phyloP scores from a whole-genome alignment of 2,113 vertebrate species.

The Pimephales promelas region DNA sequence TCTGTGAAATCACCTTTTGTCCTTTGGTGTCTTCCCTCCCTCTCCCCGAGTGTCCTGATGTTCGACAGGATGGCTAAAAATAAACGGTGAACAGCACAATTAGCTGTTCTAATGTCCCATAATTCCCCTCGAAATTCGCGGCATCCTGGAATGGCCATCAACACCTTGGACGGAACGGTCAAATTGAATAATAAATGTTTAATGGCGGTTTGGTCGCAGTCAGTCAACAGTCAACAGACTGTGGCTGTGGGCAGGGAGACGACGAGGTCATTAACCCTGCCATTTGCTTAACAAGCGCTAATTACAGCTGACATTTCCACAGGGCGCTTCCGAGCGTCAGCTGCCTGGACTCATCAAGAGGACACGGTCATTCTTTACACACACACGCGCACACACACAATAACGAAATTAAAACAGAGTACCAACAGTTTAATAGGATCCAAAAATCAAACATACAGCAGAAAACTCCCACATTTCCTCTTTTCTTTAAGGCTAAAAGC shows the following conservation, averaged over 20 bases:
- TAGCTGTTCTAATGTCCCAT: slow-evolving; percentile 7
- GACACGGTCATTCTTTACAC: slow-evolving; percentile 22
- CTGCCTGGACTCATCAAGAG: slow-evolving; percentile 38
- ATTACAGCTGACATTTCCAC: slow-evolving; percentile 60
- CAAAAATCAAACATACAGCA: slow-evolving; percentile 66
- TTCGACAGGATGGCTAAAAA: slow-evolving; percentile 15
- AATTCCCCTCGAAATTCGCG: slow-evolving; percentile 13
- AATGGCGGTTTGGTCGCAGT: slow-evolving; percentile 34
- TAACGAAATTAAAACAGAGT: slow-evolving; percentile 40
- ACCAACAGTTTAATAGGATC: slow-evolving; percentile 72
- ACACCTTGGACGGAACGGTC: slow-evolving; percentile 27
- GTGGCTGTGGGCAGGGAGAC: slow-evolving; percentile 35
- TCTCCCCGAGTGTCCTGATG: not conserved
- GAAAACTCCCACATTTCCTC: slow-evolving; percentile 55
- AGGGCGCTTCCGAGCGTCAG: slow-evolving; percentile 42
- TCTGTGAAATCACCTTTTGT: slow-evolving; percentile 48
- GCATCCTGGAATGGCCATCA: slow-evolving; percentile 20
- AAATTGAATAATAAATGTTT: slow-evolving; percentile 31
- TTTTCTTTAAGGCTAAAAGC: slow-evolving; percentile 67
- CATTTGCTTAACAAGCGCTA: slow-evolving; percentile 58
- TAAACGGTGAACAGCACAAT: not conserved
- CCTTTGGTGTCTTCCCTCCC: slow-evolving; percentile 20
- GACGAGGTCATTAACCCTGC: slow-evolving; percentile 57
- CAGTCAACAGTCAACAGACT: slow-evolving; percentile 33
- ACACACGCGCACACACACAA: not conserved